Percentiles rank a stretch among this genome's conserved stretches.
Evolutionary conservation across 1,140 invertebrate species (phyloP).

Genomic region (Carcinoscorpius rotundicauda): DNA sequence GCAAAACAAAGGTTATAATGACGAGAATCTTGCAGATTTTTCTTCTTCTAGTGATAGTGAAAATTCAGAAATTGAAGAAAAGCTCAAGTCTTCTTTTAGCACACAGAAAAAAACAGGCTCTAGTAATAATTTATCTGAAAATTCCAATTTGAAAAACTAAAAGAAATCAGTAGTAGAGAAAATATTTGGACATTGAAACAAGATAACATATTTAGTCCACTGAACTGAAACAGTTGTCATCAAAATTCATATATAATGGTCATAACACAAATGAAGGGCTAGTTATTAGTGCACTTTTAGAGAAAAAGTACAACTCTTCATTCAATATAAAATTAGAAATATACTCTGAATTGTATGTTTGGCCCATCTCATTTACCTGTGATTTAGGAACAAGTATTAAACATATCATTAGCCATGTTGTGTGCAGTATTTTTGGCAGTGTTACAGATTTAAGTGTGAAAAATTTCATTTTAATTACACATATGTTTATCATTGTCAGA

Average conservation of each 20-base stretch:
- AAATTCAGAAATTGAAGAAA: no score
- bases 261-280: slow-evolving; percentile 35
- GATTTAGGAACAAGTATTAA: slow-evolving; percentile 74
- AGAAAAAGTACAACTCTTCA: slow-evolving; percentile 56
- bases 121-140: no score
- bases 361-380: slow-evolving; percentile 70
- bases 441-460: slow-evolving; percentile 20
- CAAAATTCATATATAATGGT: slow-evolving; percentile 37
- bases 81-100: no score
- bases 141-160: no score
- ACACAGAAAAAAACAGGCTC: no score
- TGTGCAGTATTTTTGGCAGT: slow-evolving; percentile 39
- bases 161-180: no score
- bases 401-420: slow-evolving; percentile 73
- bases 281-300: slow-evolving; percentile 64
- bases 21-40: no score
- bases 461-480: slow-evolving; percentile 56
- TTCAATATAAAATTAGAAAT: slow-evolving; percentile 77
- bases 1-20: no score
- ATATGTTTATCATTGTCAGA: slow-evolving; percentile 86
- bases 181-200: no score
- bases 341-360: slow-evolving; percentile 45
- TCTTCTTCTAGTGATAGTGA: no score
- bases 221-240: no score
- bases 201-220: no score